Base-by-base conservation (phyloP, 2,113 vertebrate species). In the Cricetomys ansorgei region DNA sequence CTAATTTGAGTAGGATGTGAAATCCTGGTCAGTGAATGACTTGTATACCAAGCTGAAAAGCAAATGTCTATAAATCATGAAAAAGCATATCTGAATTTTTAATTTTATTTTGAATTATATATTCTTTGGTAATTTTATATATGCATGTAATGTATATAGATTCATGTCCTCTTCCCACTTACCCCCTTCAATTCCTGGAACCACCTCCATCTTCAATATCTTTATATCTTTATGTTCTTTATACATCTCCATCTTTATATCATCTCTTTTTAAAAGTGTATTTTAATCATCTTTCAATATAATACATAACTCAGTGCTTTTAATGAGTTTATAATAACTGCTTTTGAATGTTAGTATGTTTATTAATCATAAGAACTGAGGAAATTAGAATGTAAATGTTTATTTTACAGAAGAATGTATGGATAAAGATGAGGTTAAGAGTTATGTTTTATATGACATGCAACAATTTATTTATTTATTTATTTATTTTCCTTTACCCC, bases 221-320 rank as follows among this genome's bases (percentile, higher is more conserved):
- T n/a, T n/a, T n/a, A n/a, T n/a, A n/a, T n/a, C n/a, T n/a, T n/a
- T n/a, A n/a, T n/a, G n/a, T n/a, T n/a, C n/a, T n/a, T n/a, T n/a
- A n/a, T n/a, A n/a, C n/a, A n/a, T n/a, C 55, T 57, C 55, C 55
- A 8, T 10, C 29, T 64, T 64, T 31, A 48, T 43, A 48, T 48
- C 25, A 59, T 43, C 34, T n/a, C 57, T 29, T 62, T 31, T 45
- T 48, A 45, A 70, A 79, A 81, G 29, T 55, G 3, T 91, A 40
- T 88, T 29, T 90, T 88, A 79, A 69, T 84, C 65, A 83, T 83
- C 57, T 93, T 94, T 91, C 2, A 91, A n/a, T 45, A 40, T n/a
- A 81, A 3, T 90, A 50, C 13, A 27, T 55, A 92, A 86, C 6
- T 10, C 34, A 67, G 43, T 65, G 8, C 62, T 67, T 64, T 31